A percentile compares a stretch with the other conserved stretches of the same genome.
Conservation (phyloP, 2,113 vertebrate species). For the Psammodynastes pulverulentus region DNA sequence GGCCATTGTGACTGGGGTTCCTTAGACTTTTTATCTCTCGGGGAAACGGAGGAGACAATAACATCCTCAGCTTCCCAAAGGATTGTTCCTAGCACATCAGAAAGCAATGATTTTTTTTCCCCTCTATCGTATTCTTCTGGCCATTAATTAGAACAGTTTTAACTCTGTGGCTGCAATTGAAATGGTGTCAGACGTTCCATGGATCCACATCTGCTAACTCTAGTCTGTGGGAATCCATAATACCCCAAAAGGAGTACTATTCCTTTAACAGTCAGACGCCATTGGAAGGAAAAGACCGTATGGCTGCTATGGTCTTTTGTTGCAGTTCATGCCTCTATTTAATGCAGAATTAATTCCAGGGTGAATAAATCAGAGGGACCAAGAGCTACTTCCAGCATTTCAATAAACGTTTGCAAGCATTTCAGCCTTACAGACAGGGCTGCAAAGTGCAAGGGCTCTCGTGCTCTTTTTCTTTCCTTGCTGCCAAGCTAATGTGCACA, state of each 20-base stretch:
- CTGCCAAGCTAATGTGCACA: neutral
- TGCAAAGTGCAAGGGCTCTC: conserved; percentile 52
- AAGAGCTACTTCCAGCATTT: neutral
- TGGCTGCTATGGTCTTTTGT: neutral
- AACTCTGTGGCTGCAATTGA: conserved; percentile 41
- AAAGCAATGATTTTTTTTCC: conserved; percentile 3
- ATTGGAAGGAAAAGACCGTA: neutral
- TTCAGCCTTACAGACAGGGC: conserved; percentile 8
- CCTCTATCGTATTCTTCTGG: conserved; percentile 25
- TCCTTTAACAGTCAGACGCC: neutral
- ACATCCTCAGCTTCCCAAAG: conserved; percentile 22
- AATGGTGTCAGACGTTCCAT: conserved; percentile 27
- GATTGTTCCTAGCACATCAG: conserved; percentile 17
- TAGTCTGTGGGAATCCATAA: conserved; percentile 2
- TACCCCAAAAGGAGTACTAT: neutral
- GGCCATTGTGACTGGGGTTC: neutral
- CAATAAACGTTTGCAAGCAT: conserved; percentile 29
- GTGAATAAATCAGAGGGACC: neutral
- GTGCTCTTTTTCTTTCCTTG: neutral
- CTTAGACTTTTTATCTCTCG: conserved; percentile 30
- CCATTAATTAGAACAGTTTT: conserved; percentile 24
- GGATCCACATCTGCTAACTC: neutral
- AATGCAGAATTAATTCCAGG: neutral
- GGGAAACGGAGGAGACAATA: neutral
- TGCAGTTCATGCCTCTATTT: neutral